These are phyloP conservation scores for Papilio aristodemus DNA, from an alignment of 1,140 invertebrate species.

Conservation along the genomic window DNA sequence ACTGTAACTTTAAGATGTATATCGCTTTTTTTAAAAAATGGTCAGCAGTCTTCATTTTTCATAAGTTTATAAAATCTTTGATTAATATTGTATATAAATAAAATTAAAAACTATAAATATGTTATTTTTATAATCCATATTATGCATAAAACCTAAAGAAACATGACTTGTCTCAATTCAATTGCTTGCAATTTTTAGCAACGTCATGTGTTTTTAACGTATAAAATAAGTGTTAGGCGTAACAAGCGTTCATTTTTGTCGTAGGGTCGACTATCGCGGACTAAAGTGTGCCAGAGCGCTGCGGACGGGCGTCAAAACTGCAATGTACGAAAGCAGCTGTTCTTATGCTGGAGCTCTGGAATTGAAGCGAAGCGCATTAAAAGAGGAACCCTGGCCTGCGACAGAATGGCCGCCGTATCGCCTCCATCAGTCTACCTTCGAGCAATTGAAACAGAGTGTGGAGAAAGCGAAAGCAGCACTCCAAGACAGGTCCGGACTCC, in stretches of 20 bases:
- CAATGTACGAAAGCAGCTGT: slow-evolving; percentile 94
- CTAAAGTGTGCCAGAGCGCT: slow-evolving; percentile 70
- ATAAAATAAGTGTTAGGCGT: no score
- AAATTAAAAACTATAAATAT: no score
- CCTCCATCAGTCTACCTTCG: slow-evolving; percentile 90
- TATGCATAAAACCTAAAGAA: no score
- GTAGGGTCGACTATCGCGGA: slow-evolving; percentile 69
- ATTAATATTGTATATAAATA: no score
- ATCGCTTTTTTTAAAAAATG: no score
- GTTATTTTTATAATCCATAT: no score
- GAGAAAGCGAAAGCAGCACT: slow-evolving; percentile 93
- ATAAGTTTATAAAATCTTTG: no score
- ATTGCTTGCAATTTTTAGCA: neutral
- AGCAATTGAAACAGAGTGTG: slow-evolving; percentile 92
- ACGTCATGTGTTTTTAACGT: slow-evolving; percentile 31
- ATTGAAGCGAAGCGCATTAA: slow-evolving; percentile 86
- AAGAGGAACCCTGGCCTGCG: slow-evolving; percentile 82
- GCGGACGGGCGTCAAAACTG: slow-evolving; percentile 62
- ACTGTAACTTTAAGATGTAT: no score
- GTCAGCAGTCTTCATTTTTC: no score
- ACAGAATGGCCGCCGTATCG: slow-evolving; percentile 87
- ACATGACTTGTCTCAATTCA: neutral
- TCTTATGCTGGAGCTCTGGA: slow-evolving; percentile 92
- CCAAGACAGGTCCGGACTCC: slow-evolving; percentile 79
- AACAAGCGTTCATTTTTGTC: slow-evolving; percentile 35